A percentile compares a stretch with the other conserved stretches of the same genome.
These are phyloP conservation scores for Noctua janthina DNA, from an alignment of 2,888 invertebrate genomes.

Conservation along the genomic window DNA sequence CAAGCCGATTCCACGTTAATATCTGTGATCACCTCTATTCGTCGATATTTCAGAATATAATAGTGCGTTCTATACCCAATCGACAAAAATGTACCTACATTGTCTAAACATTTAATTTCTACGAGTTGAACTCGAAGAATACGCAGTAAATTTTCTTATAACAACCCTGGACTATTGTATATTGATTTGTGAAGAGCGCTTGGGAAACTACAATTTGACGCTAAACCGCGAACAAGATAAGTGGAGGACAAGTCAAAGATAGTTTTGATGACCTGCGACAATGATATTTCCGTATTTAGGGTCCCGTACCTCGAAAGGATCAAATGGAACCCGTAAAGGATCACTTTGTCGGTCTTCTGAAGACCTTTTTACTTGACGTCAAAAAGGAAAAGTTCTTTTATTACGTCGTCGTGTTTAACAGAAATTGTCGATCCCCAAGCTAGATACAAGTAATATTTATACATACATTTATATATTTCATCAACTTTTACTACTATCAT, in stretches of 20 bases:
- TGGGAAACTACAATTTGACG: conserved; percentile 30
- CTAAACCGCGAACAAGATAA: background rate
- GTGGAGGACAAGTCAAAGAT: background rate
- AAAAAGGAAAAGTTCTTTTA: background rate
- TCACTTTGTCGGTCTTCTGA: background rate
- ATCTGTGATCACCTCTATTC: background rate
- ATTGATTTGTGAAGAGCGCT: conserved; percentile 35
- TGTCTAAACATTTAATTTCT: conserved; percentile 27
- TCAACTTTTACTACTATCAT: conserved; percentile 75
- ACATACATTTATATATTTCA: conserved; percentile 75
- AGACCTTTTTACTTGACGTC: background rate
- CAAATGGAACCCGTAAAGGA: background rate
- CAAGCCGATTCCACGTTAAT: background rate
- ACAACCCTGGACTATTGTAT: conserved; percentile 51
- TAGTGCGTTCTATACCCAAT: conserved; percentile 17
- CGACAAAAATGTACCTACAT: conserved; percentile 48
- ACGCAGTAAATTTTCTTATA: conserved; percentile 44
- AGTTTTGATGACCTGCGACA: too few species aligned
- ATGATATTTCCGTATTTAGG: background rate
- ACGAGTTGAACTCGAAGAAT: conserved; percentile 51
- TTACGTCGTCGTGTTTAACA: background rate
- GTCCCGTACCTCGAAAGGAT: background rate
- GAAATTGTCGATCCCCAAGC: conserved; percentile 40
- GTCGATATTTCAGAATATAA: conserved; percentile 4
- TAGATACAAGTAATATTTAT: conserved; percentile 50